Evolutionary conservation across 2,797 vertebrate genomes (phyloP).

Genomic region (Phylloscopus collybita): DNA sequence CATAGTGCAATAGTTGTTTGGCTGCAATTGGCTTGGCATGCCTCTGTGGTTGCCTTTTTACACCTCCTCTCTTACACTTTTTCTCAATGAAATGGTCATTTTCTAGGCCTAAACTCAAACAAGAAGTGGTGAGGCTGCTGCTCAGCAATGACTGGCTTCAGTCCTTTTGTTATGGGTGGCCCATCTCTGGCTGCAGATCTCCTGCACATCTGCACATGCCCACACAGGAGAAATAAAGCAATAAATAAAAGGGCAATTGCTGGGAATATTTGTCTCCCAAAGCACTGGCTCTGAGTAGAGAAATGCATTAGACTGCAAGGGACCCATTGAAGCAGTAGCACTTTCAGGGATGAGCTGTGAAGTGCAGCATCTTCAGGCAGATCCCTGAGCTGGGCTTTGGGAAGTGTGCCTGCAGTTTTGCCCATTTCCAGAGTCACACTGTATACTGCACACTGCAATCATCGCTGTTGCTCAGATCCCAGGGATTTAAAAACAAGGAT

Average conservation of each 20-base stretch:
- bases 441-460: neutral
- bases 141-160: rapidly evolving
- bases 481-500: neutral
- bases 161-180: neutral
- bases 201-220: neutral
- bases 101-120: neutral
- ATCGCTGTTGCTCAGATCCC: neutral
- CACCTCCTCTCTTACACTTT: neutral
- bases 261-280: neutral
- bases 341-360: neutral
- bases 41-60: neutral
- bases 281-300: neutral
- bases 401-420: neutral
- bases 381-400: neutral
- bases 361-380: neutral
- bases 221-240: neutral
- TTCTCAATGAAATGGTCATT: neutral
- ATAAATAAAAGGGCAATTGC: neutral
- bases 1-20: neutral
- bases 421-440: neutral
- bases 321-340: neutral
- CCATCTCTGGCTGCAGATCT: neutral
- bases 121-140: neutral
- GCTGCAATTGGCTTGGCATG: neutral
- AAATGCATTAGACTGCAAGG: neutral